Conservation (phyloP, 2,888 invertebrate genomes). For the Dysmachus trigonus region DNA sequence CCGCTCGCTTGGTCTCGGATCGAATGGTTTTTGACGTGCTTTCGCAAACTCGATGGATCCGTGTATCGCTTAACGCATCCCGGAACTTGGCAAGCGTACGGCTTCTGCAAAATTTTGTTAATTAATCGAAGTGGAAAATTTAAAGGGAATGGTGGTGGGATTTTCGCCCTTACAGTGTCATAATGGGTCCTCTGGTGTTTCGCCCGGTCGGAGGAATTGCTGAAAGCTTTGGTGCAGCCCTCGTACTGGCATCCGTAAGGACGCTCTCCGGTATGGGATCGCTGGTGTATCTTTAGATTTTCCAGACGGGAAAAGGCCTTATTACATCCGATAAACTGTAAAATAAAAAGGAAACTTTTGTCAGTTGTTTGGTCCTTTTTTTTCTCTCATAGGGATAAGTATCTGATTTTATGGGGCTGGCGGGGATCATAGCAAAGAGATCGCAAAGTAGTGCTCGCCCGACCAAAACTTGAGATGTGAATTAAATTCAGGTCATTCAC, state of each 20-base stretch:
- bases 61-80: constrained; percentile 93
- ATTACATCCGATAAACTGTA: constrained; percentile 90
- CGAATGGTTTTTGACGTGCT: constrained; percentile 88
- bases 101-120: constrained; percentile 72
- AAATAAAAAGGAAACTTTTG: constrained; percentile 52
- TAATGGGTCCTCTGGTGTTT: constrained; percentile 99
- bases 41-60: constrained; percentile 90
- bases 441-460: not conserved
- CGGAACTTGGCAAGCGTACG: constrained; percentile 87
- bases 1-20: constrained; percentile 54
- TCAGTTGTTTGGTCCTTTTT: not conserved
- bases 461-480: not conserved
- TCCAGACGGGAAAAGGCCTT: constrained; percentile 97
- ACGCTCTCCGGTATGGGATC: constrained; percentile 95
- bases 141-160: not conserved
- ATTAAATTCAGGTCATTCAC: constrained; percentile 28
- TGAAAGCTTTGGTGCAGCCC: constrained; percentile 95
- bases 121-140: not conserved
- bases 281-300: constrained; percentile 96
- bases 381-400: not conserved
- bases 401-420: not conserved
- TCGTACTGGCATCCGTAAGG: constrained; percentile 95
- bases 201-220: constrained; percentile 97
- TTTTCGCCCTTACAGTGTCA: constrained; percentile 79
- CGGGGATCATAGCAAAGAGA: not conserved